Percentiles rank a stretch among this genome's conserved stretches.
phyloP scores from a whole-genome alignment of 2,888 invertebrate species.

The Coenonympha arcania region DNA sequence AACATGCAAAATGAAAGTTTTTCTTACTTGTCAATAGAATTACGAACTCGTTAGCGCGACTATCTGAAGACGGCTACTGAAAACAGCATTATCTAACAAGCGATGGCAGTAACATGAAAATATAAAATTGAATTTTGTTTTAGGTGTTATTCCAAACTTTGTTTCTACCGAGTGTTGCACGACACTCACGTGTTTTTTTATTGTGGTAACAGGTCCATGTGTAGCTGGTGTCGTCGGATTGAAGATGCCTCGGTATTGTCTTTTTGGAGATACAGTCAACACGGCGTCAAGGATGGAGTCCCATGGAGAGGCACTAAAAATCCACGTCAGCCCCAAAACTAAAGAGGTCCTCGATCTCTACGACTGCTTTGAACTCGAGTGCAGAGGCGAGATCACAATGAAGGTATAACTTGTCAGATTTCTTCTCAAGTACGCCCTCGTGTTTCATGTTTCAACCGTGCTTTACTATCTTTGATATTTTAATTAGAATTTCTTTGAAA shows the following conservation, averaged over 20 bases:
- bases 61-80: too few relatives aligned
- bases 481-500: neutral
- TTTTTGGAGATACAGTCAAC: slow-evolving; percentile 94
- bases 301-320: slow-evolving; percentile 89
- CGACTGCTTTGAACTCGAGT: slow-evolving; percentile 86
- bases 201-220: slow-evolving; percentile 75
- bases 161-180: too few relatives aligned
- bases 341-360: slow-evolving; percentile 89
- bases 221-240: slow-evolving; percentile 93
- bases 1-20: too few relatives aligned
- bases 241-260: slow-evolving; percentile 95
- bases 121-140: too few relatives aligned
- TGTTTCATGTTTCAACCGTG: neutral
- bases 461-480: neutral
- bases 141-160: too few relatives aligned
- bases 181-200: too few relatives aligned
- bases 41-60: too few relatives aligned
- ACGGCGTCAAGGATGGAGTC: slow-evolving; percentile 94
- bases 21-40: too few relatives aligned
- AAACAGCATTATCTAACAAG: too few relatives aligned
- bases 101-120: too few relatives aligned
- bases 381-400: slow-evolving; percentile 91
- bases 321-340: slow-evolving; percentile 93
- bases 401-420: slow-evolving; percentile 78
- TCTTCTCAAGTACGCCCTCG: neutral